Evolutionary conservation across 2,113 vertebrate species (phyloP), one percentile per base, ranked within the genome.

Genomic region (Donacobius atricapilla): DNA sequence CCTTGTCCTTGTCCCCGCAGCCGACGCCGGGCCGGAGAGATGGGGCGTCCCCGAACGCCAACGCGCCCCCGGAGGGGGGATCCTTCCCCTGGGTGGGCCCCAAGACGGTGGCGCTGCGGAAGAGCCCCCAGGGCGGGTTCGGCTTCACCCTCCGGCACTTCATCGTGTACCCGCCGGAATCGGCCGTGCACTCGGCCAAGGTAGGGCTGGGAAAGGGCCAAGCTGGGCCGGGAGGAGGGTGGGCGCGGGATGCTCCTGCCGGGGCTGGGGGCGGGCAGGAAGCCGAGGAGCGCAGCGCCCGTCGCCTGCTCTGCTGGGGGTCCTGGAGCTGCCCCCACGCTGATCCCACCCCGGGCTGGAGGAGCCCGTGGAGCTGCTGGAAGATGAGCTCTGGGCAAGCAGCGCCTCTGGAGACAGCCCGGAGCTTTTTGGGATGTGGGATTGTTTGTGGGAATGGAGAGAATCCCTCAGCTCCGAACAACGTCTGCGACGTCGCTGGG

Each of bases 141-240:
- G 99, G 99, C 63, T 99, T 99, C 98, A 99, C 99, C 16, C 97
- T 99, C 16, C 99, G 99, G 19, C 99, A 99, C 97, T 99, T 99
- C 98, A 99, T 99, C 27, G 99, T 99, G 69, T 99, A 99, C 98
- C 99, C 99, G 0, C 99, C 99, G 0, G 99, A 99, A 95, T 99
- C 99, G 0, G 98, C 99, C 1, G 97, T 99, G 94, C 99, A 98
- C 96, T 97, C 89, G 96, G 95, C 98, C 93, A 99, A 99, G 99
- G 99, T 99, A 98, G 40, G 96, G 39, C 81, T 8, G 90, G 42
- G 45, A 4, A 21, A 15, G 2, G 9, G 21, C 9, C 5, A 47
- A 9, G 31, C 48, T 0, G 40, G 25, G 13, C 3, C 0, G 1
- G 77, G n/a, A 1, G 2, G 16, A 0, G 10, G 12, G 0, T 2